Evolutionary conservation across 2,888 invertebrate species (phyloP).

Genomic region (Operophtera brumata): DNA sequence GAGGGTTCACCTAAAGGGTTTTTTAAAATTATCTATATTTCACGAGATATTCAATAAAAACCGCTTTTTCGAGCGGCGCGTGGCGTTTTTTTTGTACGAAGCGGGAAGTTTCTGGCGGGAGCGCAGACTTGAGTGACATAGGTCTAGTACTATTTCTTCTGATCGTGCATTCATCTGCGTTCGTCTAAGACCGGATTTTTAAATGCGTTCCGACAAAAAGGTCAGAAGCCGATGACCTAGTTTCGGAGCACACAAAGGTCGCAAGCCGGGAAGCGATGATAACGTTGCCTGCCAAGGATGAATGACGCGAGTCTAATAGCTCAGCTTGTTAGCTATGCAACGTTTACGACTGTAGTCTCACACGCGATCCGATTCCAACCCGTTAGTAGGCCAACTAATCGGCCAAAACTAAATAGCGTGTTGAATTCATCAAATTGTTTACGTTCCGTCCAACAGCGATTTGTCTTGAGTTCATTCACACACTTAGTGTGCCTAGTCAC

Average conservation of each 20-base stretch:
- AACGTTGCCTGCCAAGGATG: constrained; percentile 71
- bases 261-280: constrained; percentile 64
- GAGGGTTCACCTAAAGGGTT: too few species aligned
- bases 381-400: constrained; percentile 20
- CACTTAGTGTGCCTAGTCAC: constrained; percentile 18
- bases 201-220: constrained; percentile 70
- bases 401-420: constrained; percentile 25
- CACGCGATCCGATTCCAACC: constrained; percentile 23
- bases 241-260: constrained; percentile 51
- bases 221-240: constrained; percentile 76
- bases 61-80: too few species aligned
- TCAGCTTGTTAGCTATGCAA: constrained; percentile 14
- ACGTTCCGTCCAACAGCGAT: constrained; percentile 12
- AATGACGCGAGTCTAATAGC: constrained; percentile 31
- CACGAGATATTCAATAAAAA: too few species aligned
- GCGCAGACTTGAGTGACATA: not conserved
- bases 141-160: constrained; percentile 9
- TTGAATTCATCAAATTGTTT: constrained; percentile 15
- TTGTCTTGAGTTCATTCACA: constrained; percentile 27
- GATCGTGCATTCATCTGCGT: constrained; percentile 39
- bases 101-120: too few species aligned
- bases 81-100: too few species aligned
- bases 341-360: constrained; percentile 5
- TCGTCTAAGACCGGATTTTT: constrained; percentile 64
- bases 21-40: too few species aligned